Base-by-base conservation (phyloP, 2,888 invertebrate genomes). In the Rugalucina vietnamica region DNA sequence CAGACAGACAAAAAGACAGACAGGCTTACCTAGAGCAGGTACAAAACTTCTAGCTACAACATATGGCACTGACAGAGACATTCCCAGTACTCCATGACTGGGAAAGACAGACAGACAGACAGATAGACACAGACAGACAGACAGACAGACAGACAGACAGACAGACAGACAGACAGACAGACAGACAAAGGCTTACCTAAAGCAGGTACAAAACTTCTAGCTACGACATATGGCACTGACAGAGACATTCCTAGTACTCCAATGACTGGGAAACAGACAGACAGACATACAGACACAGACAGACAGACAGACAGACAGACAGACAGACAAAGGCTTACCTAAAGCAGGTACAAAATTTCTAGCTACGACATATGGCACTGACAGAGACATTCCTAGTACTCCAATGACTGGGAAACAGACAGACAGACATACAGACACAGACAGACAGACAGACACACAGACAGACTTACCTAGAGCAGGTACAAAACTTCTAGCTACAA, bases 1-100 rank as follows among this genome's bases (percentile, higher is more conserved):
- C n/a, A n/a, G n/a, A n/a, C n/a, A n/a, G n/a, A n/a, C n/a, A n/a
- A n/a, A n/a, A n/a, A n/a, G n/a, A n/a, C n/a, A n/a, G n/a, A 87
- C 8, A 43, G 43, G 91, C 93, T 91, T 89, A 95, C 95, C 95
- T 88, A 96, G 93, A 80, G 95, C 90, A 74, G 96, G 96, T 54
- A 96, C 94, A 80, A 96, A 91, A 87, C 95, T 97, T 95, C 98
- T 97, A 5, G 98, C 98, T 84, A 97, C 95, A 37, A 97, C 97
- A 95, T 99, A 99, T n/a, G 99, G 99, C 89, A 98, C 96, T 0
- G 99, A 97, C 85, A 99, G 96, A 37, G 98, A 97, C 89, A 99
- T 96, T 2, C 99, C 98, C 91, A 99, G 97, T 94, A 97, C 97
- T 79, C 97, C 96, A 98, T 97, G 21, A 98, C 97, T 0, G 99